A percentile compares a stretch with the other conserved stretches of the same genome.
phyloP scores from a whole-genome alignment of 2,797 vertebrate species.

The Lagocephalus sceleratus region DNA sequence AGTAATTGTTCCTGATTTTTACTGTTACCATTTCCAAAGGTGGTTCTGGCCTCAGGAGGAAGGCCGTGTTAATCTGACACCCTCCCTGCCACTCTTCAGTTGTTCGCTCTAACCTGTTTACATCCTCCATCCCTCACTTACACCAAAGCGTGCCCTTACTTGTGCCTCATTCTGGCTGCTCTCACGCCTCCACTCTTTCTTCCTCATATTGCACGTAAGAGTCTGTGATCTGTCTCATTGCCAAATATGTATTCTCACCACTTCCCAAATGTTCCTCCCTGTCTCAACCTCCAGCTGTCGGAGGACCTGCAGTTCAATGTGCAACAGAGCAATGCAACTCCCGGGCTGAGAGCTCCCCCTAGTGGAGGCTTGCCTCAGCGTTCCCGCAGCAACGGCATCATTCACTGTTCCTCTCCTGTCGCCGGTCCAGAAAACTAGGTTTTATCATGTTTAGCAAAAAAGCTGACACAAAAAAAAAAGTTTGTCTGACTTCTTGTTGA shows the following conservation, averaged over 20 bases:
- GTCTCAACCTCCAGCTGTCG: slow-evolving; percentile 37
- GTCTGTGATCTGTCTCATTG: slow-evolving; percentile 22
- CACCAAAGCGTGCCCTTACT: slow-evolving; percentile 53
- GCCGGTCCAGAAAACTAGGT: background rate
- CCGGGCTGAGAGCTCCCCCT: slow-evolving; percentile 52
- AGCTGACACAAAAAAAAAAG: background rate
- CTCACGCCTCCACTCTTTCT: slow-evolving; percentile 17
- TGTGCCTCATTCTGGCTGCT: slow-evolving; percentile 28
- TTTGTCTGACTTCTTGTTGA: too few species aligned
- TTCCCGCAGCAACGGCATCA: slow-evolving; percentile 11
- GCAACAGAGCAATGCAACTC: slow-evolving; percentile 69
- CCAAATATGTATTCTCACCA: slow-evolving; percentile 44
- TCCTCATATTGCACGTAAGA: slow-evolving; percentile 28
- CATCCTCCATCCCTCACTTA: slow-evolving; percentile 38
- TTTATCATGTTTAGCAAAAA: background rate
- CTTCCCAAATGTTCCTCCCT: slow-evolving; percentile 23
- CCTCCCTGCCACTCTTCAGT: slow-evolving; percentile 19
- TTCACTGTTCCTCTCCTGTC: slow-evolving; percentile 1
- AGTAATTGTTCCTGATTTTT: slow-evolving; percentile 32
- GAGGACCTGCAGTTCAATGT: slow-evolving; percentile 47
- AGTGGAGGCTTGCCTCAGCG: slow-evolving; percentile 40
- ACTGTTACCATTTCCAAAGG: slow-evolving; percentile 59
- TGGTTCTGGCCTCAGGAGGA: slow-evolving; percentile 42
- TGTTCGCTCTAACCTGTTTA: background rate
- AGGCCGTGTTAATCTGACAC: slow-evolving; percentile 17